Evolutionary conservation across 1,140 invertebrate species (phyloP).

Genomic region (Drosophila littoralis): DNA sequence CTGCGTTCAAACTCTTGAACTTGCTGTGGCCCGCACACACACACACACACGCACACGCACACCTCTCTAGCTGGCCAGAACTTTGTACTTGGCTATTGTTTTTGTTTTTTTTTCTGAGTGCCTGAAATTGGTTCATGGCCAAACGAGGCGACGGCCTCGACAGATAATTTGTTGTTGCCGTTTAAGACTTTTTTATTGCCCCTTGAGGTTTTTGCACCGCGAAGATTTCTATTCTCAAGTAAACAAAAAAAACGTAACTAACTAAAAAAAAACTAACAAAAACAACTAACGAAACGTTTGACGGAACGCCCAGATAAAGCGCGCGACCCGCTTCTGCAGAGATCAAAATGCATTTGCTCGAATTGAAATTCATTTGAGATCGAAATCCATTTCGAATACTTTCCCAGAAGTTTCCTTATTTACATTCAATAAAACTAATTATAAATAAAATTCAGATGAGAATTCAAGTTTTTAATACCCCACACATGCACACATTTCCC

Average conservation of each 20-base stretch:
- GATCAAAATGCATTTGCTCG: too few relatives aligned
- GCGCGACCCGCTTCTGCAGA: background rate
- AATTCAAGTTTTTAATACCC: too few relatives aligned
- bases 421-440: too few relatives aligned
- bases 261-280: background rate
- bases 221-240: conserved; percentile 16
- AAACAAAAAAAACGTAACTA: conserved; percentile 32
- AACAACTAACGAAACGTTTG: background rate
- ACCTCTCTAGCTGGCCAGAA: background rate
- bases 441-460: too few relatives aligned
- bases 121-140: conserved; percentile 67
- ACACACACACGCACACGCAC: conserved; percentile 11
- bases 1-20: conserved; percentile 49
- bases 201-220: conserved; percentile 26
- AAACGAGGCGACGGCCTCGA: conserved; percentile 45
- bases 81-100: background rate
- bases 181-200: background rate
- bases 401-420: too few relatives aligned
- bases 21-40: conserved; percentile 22
- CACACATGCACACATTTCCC: too few relatives aligned
- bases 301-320: too few relatives aligned
- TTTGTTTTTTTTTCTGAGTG: conserved; percentile 23
- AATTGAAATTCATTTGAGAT: too few relatives aligned
- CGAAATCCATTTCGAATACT: too few relatives aligned
- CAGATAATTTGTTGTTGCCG: conserved; percentile 31